phyloP scores from a whole-genome alignment of 2,888 invertebrate genomes.

The Drosophila formosana region DNA sequence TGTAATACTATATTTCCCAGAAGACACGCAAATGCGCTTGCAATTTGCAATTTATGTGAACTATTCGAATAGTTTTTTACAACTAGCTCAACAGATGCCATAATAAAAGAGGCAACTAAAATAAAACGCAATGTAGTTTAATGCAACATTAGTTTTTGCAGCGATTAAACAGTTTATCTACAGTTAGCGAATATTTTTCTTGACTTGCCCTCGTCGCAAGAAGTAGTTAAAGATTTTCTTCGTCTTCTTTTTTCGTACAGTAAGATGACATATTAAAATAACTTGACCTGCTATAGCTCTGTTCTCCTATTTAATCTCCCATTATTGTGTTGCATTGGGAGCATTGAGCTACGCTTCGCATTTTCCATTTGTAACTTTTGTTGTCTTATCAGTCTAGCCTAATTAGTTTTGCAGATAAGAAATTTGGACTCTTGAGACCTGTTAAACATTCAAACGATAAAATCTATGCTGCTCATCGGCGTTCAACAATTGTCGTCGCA shows the following conservation, averaged over 20 bases:
- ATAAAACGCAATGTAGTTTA: too few species aligned
- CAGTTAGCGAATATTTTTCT: not conserved
- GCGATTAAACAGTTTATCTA: not conserved
- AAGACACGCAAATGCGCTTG: slow-evolving; percentile 52
- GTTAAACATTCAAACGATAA: not conserved
- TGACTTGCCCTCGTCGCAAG: too few species aligned
- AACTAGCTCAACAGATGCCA: slow-evolving; percentile 14
- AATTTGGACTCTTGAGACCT: slow-evolving; percentile 4
- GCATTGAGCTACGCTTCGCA: not conserved
- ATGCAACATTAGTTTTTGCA: too few species aligned
- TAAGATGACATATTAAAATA: too few species aligned
- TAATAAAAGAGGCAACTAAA: not conserved
- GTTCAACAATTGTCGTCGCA: not conserved
- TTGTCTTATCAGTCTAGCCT: slow-evolving; percentile 3
- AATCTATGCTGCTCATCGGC: not conserved
- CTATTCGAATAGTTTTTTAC: slow-evolving; percentile 9
- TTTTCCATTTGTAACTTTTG: not conserved
- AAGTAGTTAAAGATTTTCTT: not conserved
- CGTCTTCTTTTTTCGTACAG: not conserved
- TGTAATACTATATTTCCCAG: slow-evolving; percentile 45
- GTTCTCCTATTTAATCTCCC: not conserved
- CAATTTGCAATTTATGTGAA: slow-evolving; percentile 11
- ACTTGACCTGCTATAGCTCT: too few species aligned
- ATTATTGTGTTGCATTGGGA: not conserved
- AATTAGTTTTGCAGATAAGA: slow-evolving; percentile 10